Evolutionary conservation across 1,140 invertebrate genomes (phyloP).

Genomic region (Dreissena rostriformis): DNA sequence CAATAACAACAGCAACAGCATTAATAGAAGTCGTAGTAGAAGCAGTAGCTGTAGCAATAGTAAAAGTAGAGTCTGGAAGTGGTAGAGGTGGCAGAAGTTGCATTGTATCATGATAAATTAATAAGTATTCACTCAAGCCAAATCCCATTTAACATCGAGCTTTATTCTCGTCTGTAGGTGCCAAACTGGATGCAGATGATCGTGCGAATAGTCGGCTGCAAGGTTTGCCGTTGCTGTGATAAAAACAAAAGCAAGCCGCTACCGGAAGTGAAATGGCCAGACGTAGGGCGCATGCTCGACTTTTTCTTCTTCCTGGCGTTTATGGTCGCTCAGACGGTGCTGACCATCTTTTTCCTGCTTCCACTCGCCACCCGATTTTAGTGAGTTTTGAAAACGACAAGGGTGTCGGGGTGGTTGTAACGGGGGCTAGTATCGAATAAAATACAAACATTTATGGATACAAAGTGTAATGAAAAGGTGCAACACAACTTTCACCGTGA

Average conservation of each 20-base stretch:
- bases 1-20: too few relatives aligned
- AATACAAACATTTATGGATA: too few relatives aligned
- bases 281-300: constrained; percentile 28
- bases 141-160: neutral
- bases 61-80: too few relatives aligned
- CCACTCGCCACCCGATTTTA: constrained; percentile 34
- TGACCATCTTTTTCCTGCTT: constrained; percentile 49
- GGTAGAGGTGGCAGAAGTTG: neutral
- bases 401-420: too few relatives aligned
- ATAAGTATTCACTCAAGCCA: neutral
- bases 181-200: constrained; percentile 39
- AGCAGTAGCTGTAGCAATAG: too few relatives aligned
- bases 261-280: constrained; percentile 39
- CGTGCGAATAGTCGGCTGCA: constrained; percentile 22
- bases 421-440: too few relatives aligned
- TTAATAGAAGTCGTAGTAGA: too few relatives aligned
- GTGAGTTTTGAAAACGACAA: too few relatives aligned
- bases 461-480: too few relatives aligned
- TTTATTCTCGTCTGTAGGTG: constrained; percentile 17
- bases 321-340: constrained; percentile 11
- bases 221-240: constrained; percentile 27
- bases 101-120: neutral
- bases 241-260: neutral
- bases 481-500: too few relatives aligned
- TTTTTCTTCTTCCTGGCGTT: constrained; percentile 47